Base-by-base conservation (phyloP, 2,113 vertebrate genomes). In the Chionis minor region DNA sequence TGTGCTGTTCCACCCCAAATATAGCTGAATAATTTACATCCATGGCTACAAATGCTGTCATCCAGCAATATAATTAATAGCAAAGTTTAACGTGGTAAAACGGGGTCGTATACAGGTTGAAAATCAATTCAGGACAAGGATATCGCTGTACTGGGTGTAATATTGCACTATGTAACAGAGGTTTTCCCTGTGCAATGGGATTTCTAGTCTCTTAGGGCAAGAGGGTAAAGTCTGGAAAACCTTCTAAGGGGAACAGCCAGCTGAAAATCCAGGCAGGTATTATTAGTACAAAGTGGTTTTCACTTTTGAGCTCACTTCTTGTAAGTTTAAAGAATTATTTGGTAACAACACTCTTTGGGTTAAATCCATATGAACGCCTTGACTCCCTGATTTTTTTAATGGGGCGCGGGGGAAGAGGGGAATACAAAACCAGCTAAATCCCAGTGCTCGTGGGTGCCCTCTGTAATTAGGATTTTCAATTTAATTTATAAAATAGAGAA, bases 361-460 rank as follows among this genome's bases (percentile, higher is more conserved):
- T 69, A 77, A 84, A 52, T 35, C 63, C 12, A 7, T 26, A 12
- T 3, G 11, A 61, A 22, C 8, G 18, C 15, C 8, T 2, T 42
- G 63, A 26, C 33, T 40, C 20, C 10, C 3, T 21, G 27, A 8
- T 58, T 40, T 66, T 44, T 58, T 70, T 20, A 62, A 49, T 0
- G 1, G 3, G 17, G 4, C 38, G 38, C 38, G 17, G 24, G 8
- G 3, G 10, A 14, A 42, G 6, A 16, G 7, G 10, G 32, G 21
- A 54, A n/a, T 6, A 24, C 8, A n/a, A 59, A 23, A 18, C 7
- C 32, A n/a, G 32, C 26, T 54, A 20, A 44, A 72, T 44, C 27
- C 30, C 23, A 3, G 14, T 12, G 52, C 49, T 10, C 1, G 1
- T 20, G 30, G 44, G 5, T 1, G 3, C 17, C 14, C 20, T 6